Evolutionary conservation across 92 coral and sea anemone genomes (phyloP).

Genomic region (Zoanthus sociatus): DNA sequence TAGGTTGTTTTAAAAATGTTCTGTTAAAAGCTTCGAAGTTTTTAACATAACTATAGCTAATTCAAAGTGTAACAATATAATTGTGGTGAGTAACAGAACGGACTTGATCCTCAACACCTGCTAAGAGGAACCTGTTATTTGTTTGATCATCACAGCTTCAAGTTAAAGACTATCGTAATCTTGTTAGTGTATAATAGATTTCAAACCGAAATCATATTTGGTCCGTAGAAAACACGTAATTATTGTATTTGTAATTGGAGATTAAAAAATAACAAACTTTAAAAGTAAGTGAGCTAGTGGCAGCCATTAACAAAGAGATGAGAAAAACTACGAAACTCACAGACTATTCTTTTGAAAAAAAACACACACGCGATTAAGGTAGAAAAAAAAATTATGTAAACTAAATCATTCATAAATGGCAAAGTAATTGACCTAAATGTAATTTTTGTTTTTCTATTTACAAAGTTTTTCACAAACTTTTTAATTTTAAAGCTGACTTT

Average conservation of each 20-base stretch:
- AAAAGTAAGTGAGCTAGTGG: no score
- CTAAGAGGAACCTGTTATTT: conserved; percentile 6
- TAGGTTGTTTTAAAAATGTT: not conserved
- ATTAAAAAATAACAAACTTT: not conserved
- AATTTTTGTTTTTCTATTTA: not conserved
- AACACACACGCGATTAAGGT: not conserved
- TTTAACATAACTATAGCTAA: not conserved
- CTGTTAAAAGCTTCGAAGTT: not conserved
- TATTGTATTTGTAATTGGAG: not conserved
- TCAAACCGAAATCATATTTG: not conserved
- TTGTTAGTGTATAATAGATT: not conserved
- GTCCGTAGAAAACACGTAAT: not conserved
- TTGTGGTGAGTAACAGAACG: not conserved
- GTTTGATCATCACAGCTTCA: not conserved
- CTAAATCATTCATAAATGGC: not conserved
- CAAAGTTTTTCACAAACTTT: no score
- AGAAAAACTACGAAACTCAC: not conserved
- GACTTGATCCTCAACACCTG: conserved; percentile 20
- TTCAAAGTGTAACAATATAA: not conserved
- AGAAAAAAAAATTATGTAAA: not conserved
- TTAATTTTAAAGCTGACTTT: no score
- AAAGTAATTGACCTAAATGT: conserved; percentile 3
- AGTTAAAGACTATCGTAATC: conserved; percentile 9
- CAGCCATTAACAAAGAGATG: not conserved
- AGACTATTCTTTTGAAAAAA: not conserved